Base-by-base conservation (phyloP, 2,797 vertebrate genomes). In the Pipistrellus nathusii region DNA sequence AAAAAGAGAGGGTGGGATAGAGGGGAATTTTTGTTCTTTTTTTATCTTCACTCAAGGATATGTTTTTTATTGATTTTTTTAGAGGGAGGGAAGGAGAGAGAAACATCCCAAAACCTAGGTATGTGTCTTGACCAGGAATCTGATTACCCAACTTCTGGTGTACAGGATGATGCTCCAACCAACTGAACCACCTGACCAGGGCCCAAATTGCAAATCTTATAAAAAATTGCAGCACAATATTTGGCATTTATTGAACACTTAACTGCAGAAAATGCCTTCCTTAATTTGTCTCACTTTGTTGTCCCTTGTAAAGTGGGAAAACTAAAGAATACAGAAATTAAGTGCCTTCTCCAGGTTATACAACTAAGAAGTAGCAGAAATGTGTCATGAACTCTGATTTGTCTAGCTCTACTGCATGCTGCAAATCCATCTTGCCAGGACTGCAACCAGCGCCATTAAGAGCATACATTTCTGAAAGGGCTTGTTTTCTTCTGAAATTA, bases 401-500 rank as follows among this genome's bases (percentile, higher is more conserved):
- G 76, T 18, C 44, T 71, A 13, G 21, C 71, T 83, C 38, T 12
- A 25, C 14, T 46, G 44, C 4, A 1, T 27, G 32, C 18, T 57
- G 25, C n/a, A 94, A 91, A 87, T 59, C 25, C 55, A 13, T 3
- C n/a, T 76, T 9, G 5, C 38, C 12, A 62, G 44, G 9, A n/a
- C 14, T 23, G 8, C 30, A 76, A 38, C 9, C n/a, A 75, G 10
- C 30, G 38, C 27, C 68, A 6, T 55, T 15, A 77, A 23, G 23
- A 92, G 8, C 57, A 81, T 13, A 20, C 3, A 62, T 91, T 92
- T 95, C 46, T 8, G 0, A 78, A 88, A 96, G 57, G 25, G 32
- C 30, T 80, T 68, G 12, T 95, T 93, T 94, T 88, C 48, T 87
- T 83, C 72, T 88, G 75, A 94, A 96, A 91, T 90, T 91, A 92